Evolutionary conservation across 2,797 vertebrate species (phyloP), one percentile per base, ranked within the genome.

Genomic region (Corythornis leucogaster): DNA sequence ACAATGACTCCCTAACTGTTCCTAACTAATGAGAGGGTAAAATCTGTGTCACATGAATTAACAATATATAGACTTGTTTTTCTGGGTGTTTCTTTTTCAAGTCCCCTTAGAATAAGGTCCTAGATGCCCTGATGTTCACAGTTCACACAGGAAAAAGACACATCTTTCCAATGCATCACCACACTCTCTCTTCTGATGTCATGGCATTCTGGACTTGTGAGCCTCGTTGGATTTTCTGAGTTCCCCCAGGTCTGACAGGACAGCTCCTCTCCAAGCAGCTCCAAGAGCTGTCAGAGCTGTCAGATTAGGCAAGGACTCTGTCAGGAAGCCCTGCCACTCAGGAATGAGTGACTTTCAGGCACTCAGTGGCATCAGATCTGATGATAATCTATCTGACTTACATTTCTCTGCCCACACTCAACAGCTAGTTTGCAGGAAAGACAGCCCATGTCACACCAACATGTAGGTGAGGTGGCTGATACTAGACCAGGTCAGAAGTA

Each of bases 221-320:
- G 17, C 45, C 24, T 20, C 5, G 3, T 19, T 40, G 58, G 22
- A 38, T 85, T 91, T 90, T 66, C 15, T 15, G 58, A 76, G 21
- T 89, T 92, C 77, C 55, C 48, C 38, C 48, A 35, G 51, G 61
- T 80, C 69, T 92, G 81, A 89, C 62, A 87, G 75, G 48, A 48
- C 30, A 1, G 16, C 53, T 86, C 57, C 53, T 67, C 87, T 73
- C 74, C 2, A 11, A 61, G 80, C 79, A 28, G 3, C n/a, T 75
- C 46, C 85, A 25, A 7, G 81, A 88, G 64, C 43, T 92, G 91
- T 85, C 38, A 58, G 66, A 91, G 80, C 54, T 87, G 81, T 82
- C 92, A 82, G 57, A 61, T 58, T 13, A 77, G 45, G 54, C 75
- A 85, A 53, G 84, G 81, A 16, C 64, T 66, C 59, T 50, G 13